Base-by-base conservation (phyloP, 1,140 invertebrate genomes). In the Drosophila rufa region DNA sequence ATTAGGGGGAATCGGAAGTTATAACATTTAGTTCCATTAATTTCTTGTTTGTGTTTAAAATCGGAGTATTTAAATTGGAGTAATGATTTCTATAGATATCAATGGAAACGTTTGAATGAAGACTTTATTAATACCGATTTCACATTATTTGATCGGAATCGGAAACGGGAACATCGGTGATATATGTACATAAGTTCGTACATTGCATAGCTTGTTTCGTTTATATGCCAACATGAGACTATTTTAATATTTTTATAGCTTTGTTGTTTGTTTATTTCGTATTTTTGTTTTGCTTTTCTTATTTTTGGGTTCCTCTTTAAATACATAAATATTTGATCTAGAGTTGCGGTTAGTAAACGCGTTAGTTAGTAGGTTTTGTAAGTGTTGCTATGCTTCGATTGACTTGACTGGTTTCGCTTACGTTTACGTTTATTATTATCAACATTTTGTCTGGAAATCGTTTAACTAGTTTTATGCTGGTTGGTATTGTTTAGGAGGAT, bases 401-500 rank as follows among this genome's bases (percentile, higher is more conserved):
- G 84, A 89, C 84, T 89, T 89, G 84, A 89, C 84, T 90, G 84
- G 85, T 67, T 86, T 85, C 69, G 80, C 82, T 85, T 84, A 83
- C 60, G 61, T 62, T 89, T 81, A 89, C 43, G 33, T 40, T 66
- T 82, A 83, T 87, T 87, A 89, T 89, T 87, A 87, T 87, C 84
- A 87, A 79, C 81, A 86, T 79, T 68, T 82, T 82, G 67, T 64
- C 50, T 73, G 75, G 68, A 82, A 82, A 86, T 80, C 46, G 69
- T 85, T 86, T 73, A 86, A 82, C 86, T 91, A 90, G 82, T 74
- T 57, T 64, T 57, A 65, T 77, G 69, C 58, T 81, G 70, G 75
- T 81, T 90, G 61, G 77, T 80, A 80, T 85, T 79, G 53, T 70
- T 78, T 83, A 87, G 87, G 87, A 87, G 80, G 80, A 91, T 81